Evolutionary conservation across 2,113 vertebrate genomes (phyloP).

Genomic region (Malurus elegans): DNA sequence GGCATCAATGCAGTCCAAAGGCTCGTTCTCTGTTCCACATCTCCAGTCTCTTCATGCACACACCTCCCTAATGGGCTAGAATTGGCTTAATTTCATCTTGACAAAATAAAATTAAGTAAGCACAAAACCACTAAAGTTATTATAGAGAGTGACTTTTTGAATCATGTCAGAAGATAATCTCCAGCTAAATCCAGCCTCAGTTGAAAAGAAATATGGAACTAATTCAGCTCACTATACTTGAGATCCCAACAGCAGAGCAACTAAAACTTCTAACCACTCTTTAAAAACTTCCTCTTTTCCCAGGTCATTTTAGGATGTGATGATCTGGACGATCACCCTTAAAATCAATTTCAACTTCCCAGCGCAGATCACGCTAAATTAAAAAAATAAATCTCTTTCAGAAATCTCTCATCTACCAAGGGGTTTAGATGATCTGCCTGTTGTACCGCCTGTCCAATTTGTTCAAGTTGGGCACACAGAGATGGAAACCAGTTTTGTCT

Average conservation of each 20-base stretch:
- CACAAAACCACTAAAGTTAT: not conserved
- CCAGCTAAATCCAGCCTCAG: not conserved
- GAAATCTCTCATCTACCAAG: not conserved
- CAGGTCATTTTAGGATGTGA: not conserved
- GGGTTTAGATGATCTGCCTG: not conserved
- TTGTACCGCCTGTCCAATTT: not conserved
- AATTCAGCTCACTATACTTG: not conserved
- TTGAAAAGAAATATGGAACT: not conserved
- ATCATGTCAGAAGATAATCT: constrained; percentile 29
- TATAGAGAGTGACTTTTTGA: not conserved
- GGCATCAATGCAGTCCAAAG: not conserved
- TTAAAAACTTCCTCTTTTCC: not conserved
- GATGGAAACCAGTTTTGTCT: not conserved
- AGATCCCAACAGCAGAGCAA: not conserved
- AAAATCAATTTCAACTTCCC: not conserved
- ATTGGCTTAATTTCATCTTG: constrained; percentile 26
- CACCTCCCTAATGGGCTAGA: constrained; percentile 19
- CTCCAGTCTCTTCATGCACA: not conserved
- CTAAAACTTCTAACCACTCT: not conserved
- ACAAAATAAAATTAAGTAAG: constrained; percentile 45
- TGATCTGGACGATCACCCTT: not conserved
- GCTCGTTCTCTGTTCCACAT: not conserved
- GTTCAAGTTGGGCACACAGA: not conserved
- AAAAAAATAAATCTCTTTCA: not conserved
- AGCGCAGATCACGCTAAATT: not conserved